Evolutionary conservation across 2,888 invertebrate genomes (phyloP).

Genomic region (Pseudococcus longispinus): DNA sequence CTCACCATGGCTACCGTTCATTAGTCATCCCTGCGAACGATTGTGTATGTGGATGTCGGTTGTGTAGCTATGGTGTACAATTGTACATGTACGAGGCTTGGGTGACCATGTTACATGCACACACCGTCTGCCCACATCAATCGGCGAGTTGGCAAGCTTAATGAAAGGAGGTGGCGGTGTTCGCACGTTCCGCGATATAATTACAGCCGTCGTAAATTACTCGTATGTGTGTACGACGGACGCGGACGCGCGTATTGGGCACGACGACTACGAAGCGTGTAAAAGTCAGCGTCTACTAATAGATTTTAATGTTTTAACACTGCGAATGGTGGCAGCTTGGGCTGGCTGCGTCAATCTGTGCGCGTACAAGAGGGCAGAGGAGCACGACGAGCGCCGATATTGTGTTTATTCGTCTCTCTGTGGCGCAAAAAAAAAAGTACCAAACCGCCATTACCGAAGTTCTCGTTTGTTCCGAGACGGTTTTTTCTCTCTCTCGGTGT

Average conservation of each 20-base stretch:
- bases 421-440: neutral
- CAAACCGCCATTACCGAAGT: neutral
- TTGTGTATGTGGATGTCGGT: too few species aligned
- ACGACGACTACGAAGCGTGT: neutral
- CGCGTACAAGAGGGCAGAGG: neutral
- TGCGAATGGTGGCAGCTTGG: neutral
- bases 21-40: neutral
- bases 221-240: neutral
- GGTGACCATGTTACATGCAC: neutral
- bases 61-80: neutral
- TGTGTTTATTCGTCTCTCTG: neutral
- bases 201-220: conserved; percentile 7
- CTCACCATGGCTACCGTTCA: neutral
- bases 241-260: neutral
- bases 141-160: conserved; percentile 27
- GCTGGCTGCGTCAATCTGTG: neutral
- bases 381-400: neutral
- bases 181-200: conserved; percentile 5
- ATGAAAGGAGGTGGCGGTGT: neutral
- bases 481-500: neutral
- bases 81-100: neutral
- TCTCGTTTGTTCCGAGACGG: neutral
- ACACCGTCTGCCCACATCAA: neutral
- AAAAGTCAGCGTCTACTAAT: conserved; percentile 22
- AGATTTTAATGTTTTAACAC: conserved; percentile 32